phyloP scores from a whole-genome alignment of 2,888 invertebrate species.

The Campopleginae sp. region DNA sequence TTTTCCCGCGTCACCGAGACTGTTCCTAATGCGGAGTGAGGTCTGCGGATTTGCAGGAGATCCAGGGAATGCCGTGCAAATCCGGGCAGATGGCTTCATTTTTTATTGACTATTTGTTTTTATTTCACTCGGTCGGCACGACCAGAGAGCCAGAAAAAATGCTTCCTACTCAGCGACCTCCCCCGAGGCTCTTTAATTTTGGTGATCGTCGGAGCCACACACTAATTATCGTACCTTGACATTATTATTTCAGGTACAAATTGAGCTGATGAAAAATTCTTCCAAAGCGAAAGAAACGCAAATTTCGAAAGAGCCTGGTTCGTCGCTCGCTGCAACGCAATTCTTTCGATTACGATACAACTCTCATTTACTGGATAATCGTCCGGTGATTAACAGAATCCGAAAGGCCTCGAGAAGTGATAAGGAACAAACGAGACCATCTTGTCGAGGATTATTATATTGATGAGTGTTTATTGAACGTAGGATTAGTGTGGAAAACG shows the following conservation, averaged over 20 bases:
- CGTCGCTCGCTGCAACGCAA: not conserved
- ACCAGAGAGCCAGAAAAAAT: too few species aligned
- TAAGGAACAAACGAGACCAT: conserved; percentile 31
- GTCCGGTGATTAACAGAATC: conserved; percentile 4
- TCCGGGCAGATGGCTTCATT: too few species aligned
- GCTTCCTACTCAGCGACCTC: too few species aligned
- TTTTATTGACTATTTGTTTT: too few species aligned
- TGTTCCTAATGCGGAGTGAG: too few species aligned
- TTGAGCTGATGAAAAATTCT: not conserved
- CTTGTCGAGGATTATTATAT: conserved; percentile 34
- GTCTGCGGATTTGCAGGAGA: too few species aligned
- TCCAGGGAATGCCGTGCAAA: too few species aligned
- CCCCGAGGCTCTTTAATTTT: too few species aligned
- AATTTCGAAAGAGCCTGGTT: not conserved
- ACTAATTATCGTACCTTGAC: not conserved
- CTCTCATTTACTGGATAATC: conserved; percentile 7
- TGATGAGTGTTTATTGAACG: conserved; percentile 16
- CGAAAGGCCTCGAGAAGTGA: conserved; percentile 28
- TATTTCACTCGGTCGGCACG: too few species aligned
- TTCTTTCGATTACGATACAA: conserved; percentile 2
- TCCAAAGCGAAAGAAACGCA: not conserved
- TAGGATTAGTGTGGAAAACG: conserved; percentile 26
- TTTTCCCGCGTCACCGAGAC: too few species aligned
- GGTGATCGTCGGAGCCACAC: too few species aligned
- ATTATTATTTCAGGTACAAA: not conserved